Evolutionary conservation across 2,797 vertebrate genomes (phyloP).

Genomic region (Ctenopoma kingsleyae): DNA sequence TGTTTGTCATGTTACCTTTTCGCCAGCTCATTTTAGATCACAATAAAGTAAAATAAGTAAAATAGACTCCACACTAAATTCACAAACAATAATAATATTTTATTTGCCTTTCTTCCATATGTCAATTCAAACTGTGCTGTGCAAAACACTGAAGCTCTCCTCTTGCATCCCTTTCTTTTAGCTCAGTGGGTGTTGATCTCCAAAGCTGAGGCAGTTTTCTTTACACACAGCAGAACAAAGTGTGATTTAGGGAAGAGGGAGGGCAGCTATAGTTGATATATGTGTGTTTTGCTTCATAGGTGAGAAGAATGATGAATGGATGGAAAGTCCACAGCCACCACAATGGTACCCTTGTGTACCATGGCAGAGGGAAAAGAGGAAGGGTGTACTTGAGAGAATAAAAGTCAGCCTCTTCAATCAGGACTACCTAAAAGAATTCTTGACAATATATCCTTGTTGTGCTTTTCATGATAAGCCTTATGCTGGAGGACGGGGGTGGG

Average conservation of each 20-base stretch:
- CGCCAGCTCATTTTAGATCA: neutral
- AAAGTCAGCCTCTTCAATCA: slow-evolving; percentile 85
- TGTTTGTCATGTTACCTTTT: slow-evolving; percentile 9
- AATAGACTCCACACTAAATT: slow-evolving; percentile 7
- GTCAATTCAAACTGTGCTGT: slow-evolving; percentile 18
- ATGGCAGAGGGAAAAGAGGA: slow-evolving; percentile 69
- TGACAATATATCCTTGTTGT: slow-evolving; percentile 87
- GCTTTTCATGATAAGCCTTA: slow-evolving; percentile 81
- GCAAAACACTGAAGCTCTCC: slow-evolving; percentile 17
- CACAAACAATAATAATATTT: neutral
- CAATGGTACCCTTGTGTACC: slow-evolving; percentile 80
- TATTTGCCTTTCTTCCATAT: slow-evolving; percentile 25
- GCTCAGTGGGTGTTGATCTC: slow-evolving; percentile 61
- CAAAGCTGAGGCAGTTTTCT: slow-evolving; percentile 72
- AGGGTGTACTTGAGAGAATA: slow-evolving; percentile 77
- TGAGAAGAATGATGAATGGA: slow-evolving; percentile 83
- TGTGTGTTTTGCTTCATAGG: slow-evolving; percentile 83
- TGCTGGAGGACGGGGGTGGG: slow-evolving; percentile 46
- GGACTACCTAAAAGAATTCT: slow-evolving; percentile 82
- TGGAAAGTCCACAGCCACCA: slow-evolving; percentile 73
- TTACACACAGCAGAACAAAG: slow-evolving; percentile 78
- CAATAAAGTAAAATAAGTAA: neutral
- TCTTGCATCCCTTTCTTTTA: slow-evolving; percentile 38
- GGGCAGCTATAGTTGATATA: slow-evolving; percentile 76
- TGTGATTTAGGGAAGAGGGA: slow-evolving; percentile 80